Percentiles rank a stretch among this genome's conserved stretches.
Evolutionary conservation across 2,113 vertebrate species (phyloP).

Genomic region (Dromas ardeola): DNA sequence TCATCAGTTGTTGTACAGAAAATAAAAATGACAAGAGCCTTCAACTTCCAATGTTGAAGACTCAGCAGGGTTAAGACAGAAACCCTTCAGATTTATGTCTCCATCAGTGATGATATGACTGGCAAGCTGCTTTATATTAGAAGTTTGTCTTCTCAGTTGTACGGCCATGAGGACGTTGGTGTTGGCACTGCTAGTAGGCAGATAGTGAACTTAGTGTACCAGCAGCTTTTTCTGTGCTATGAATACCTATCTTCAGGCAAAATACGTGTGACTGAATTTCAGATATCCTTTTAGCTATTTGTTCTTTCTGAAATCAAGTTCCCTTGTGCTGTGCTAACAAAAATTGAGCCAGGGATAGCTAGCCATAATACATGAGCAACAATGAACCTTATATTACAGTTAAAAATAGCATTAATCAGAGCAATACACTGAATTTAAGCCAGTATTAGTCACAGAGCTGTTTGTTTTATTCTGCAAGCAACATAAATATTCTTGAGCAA

Average conservation of each 20-base stretch:
- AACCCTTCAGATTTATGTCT: conserved; percentile 14
- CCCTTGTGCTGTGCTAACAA: conserved; percentile 48
- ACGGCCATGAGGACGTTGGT: not conserved
- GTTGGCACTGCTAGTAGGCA: not conserved
- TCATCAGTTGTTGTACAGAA: not conserved
- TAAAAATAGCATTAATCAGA: conserved; percentile 70
- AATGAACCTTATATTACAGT: conserved; percentile 57
- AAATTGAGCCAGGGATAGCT: conserved; percentile 55
- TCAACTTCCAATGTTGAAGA: not conserved
- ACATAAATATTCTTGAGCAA: conserved; percentile 39
- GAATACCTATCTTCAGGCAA: conserved; percentile 30
- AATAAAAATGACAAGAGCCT: conserved; percentile 33
- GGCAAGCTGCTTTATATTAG: not conserved
- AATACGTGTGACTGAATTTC: conserved; percentile 18
- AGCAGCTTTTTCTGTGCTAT: not conserved
- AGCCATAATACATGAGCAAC: conserved; percentile 59
- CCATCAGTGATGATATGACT: not conserved
- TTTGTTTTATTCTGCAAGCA: conserved; percentile 29
- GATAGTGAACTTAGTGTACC: not conserved
- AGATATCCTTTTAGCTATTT: conserved; percentile 56
- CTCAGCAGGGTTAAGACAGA: not conserved
- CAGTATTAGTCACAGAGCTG: conserved; percentile 16
- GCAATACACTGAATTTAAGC: conserved; percentile 56
- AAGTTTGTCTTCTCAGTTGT: conserved; percentile 11
- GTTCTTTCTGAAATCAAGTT: conserved; percentile 67